Evolutionary conservation across 2,888 invertebrate species (phyloP).

Genomic region (Melanostoma mellinum): DNA sequence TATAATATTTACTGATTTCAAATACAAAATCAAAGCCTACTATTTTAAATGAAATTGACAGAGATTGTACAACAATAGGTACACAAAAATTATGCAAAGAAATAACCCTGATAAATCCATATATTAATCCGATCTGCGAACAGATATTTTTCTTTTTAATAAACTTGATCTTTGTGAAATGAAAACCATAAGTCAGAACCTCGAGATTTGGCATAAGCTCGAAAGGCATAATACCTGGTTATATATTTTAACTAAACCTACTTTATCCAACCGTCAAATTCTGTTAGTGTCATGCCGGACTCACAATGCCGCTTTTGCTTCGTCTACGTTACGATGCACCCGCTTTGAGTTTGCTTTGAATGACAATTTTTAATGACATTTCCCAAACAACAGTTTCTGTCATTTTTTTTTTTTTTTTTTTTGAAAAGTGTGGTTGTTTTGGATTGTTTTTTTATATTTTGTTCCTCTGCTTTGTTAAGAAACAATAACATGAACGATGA

Average conservation of each 20-base stretch:
- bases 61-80: background rate
- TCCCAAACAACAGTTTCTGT: too few species aligned
- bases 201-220: conserved; percentile 26
- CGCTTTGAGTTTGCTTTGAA: too few species aligned
- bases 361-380: too few species aligned
- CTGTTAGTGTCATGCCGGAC: too few species aligned
- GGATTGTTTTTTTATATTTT: too few species aligned
- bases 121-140: background rate
- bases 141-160: background rate
- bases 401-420: too few species aligned
- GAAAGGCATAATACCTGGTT: conserved; percentile 19
- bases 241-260: conserved; percentile 16
- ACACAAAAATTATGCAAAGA: background rate
- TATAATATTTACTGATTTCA: background rate
- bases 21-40: background rate
- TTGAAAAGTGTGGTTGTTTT: too few species aligned
- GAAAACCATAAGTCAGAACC: background rate
- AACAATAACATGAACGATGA: background rate
- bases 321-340: too few species aligned
- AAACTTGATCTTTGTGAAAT: too few species aligned
- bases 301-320: too few species aligned
- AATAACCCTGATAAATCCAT: background rate
- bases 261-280: too few species aligned
- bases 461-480: too few species aligned
- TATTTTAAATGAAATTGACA: conserved; percentile 3